These are phyloP conservation scores for Bombus pascuorum DNA, from an alignment of 1,140 invertebrate species.

Conservation along the genomic window DNA sequence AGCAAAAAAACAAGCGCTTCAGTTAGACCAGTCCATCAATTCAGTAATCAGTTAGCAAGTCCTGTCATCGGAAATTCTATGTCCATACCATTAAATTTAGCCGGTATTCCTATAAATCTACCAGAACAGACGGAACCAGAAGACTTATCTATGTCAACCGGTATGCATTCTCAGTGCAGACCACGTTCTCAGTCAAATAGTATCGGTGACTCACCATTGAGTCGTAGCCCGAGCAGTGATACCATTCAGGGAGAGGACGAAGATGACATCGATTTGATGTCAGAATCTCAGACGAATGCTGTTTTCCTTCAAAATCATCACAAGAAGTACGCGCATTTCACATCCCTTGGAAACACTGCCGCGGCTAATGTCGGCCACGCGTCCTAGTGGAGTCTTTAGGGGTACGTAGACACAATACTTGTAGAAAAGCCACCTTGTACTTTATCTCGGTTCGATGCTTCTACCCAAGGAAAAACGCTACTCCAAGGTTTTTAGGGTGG, in stretches of 20 bases:
- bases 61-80: constrained; percentile 47
- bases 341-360: constrained; percentile 48
- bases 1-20: constrained; percentile 4
- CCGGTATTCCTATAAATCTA: constrained; percentile 77
- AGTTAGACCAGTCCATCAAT: constrained; percentile 55
- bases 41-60: constrained; percentile 64
- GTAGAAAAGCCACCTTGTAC: background rate
- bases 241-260: constrained; percentile 71
- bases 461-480: background rate
- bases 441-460: constrained; percentile 18
- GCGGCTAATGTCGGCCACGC: constrained; percentile 53
- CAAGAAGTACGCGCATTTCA: constrained; percentile 18
- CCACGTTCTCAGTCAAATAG: constrained; percentile 74
- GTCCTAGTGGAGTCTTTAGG: constrained; percentile 70
- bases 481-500: background rate
- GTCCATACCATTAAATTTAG: constrained; percentile 74
- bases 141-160: constrained; percentile 87
- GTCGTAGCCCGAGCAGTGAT: constrained; percentile 71
- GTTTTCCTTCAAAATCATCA: constrained; percentile 66
- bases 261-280: constrained; percentile 71
- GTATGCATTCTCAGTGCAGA: constrained; percentile 61
- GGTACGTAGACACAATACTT: constrained; percentile 36
- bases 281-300: constrained; percentile 67
- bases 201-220: constrained; percentile 74
- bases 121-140: constrained; percentile 95